phyloP scores from a whole-genome alignment of 1,140 invertebrate genomes.

The Sinonovacula constricta region DNA sequence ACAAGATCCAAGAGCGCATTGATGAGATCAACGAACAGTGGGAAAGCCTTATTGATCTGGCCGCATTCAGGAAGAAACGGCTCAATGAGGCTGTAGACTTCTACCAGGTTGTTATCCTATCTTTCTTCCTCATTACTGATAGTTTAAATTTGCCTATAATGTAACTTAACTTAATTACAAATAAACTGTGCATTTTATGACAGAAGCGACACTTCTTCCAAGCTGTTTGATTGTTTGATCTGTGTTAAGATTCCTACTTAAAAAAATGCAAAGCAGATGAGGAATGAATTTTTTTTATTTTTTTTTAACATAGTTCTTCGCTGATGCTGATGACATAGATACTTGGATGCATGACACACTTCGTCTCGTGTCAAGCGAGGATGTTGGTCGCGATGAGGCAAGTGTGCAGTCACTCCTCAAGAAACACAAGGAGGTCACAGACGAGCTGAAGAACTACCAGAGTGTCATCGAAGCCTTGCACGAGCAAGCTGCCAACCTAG shows the following conservation, averaged over 20 bases:
- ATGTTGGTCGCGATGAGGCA: constrained; percentile 98
- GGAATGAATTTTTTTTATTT: no score
- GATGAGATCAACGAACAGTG: constrained; percentile 96
- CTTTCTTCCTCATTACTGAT: no score
- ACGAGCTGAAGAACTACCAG: constrained; percentile 97
- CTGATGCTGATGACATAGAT: constrained; percentile 99
- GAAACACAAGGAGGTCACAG: constrained; percentile 97
- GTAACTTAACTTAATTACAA: no score
- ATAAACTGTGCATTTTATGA: no score
- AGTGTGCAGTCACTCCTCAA: constrained; percentile 98
- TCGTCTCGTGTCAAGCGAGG: constrained; percentile 96
- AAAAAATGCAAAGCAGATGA: no score
- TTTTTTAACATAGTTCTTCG: no score
- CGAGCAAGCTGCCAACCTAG: constrained; percentile 90
- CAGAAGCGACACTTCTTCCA: no score
- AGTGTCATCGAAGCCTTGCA: constrained; percentile 95
- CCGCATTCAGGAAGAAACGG: constrained; percentile 93
- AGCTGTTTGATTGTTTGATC: no score
- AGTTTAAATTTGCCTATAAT: no score
- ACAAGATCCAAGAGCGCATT: constrained; percentile 94
- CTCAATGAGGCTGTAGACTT: constrained; percentile 98
- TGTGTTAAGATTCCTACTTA: no score
- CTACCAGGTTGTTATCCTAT: constrained; percentile 92
- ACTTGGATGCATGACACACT: constrained; percentile 99
- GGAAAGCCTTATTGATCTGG: constrained; percentile 94